Evolutionary conservation across 1,140 invertebrate genomes (phyloP).

Genomic region (Lasioglossum albipes): DNA sequence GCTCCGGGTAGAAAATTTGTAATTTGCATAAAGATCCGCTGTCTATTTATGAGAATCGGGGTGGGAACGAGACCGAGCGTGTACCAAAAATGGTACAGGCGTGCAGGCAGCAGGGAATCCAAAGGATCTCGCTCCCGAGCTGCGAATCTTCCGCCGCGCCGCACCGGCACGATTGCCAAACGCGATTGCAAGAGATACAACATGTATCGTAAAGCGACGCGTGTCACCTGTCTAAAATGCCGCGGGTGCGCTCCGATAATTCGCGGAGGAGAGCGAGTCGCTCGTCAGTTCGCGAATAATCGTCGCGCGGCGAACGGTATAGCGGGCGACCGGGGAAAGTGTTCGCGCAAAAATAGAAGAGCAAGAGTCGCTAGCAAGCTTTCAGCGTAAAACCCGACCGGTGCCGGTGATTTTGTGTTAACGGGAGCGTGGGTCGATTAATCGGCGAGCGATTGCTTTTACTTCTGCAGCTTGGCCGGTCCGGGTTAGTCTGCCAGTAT

Average conservation of each 20-base stretch:
- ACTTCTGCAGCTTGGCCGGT: constrained; percentile 5
- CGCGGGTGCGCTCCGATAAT: constrained; percentile 31
- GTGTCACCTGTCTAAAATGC: background rate
- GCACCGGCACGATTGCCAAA: too few species aligned
- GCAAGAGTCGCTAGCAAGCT: constrained; percentile 23
- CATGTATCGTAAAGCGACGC: too few species aligned
- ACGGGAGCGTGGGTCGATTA: constrained; percentile 44
- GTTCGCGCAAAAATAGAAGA: constrained; percentile 54
- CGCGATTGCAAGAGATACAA: too few species aligned
- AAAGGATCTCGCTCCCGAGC: too few species aligned
- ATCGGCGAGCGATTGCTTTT: constrained; percentile 31
- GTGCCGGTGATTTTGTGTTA: constrained; percentile 45
- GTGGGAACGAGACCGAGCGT: too few species aligned
- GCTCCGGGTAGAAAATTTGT: too few species aligned
- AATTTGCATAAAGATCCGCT: too few species aligned
- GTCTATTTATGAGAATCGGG: too few species aligned
- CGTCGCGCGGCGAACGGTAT: constrained; percentile 24
- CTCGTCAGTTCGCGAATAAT: constrained; percentile 9
- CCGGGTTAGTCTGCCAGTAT: background rate
- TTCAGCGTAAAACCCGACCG: constrained; percentile 46
- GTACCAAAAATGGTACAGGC: too few species aligned
- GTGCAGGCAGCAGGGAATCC: too few species aligned
- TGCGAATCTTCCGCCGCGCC: too few species aligned
- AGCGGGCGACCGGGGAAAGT: constrained; percentile 45
- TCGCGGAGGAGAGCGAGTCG: background rate